These are phyloP conservation scores for Tylochromis polylepis DNA, from an alignment of 2,113 vertebrate species.

Conservation along the genomic window DNA sequence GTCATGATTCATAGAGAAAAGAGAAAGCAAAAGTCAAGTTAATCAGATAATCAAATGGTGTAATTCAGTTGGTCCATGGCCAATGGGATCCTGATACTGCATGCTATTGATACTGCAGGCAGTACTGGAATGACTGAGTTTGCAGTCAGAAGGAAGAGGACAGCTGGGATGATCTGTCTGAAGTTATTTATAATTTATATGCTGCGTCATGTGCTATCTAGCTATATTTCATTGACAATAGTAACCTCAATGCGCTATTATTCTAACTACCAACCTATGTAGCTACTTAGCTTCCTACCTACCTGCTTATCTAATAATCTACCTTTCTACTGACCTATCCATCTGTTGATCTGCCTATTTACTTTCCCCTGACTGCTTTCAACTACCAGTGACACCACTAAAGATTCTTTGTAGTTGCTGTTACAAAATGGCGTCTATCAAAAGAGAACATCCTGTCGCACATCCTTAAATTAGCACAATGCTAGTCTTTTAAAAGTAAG, in stretches of 20 bases:
- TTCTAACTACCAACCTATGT: neutral
- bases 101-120: neutral
- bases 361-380: neutral
- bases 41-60: neutral
- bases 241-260: neutral
- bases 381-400: neutral
- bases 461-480: neutral
- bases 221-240: neutral
- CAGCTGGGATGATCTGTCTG: constrained; percentile 22
- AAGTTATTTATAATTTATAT: constrained; percentile 34
- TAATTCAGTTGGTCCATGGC: neutral
- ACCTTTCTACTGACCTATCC: neutral
- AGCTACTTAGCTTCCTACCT: neutral
- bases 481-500: neutral
- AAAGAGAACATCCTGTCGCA: neutral
- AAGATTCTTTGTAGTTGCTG: neutral
- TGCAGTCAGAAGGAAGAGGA: constrained; percentile 11
- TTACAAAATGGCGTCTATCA: neutral
- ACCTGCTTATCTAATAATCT: neutral
- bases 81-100: neutral
- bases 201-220: neutral
- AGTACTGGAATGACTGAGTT: neutral
- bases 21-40: neutral
- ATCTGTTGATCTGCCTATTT: neutral
- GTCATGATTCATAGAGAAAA: neutral